A percentile compares a stretch with the other conserved stretches of the same genome.
Conservation (phyloP, 2,113 vertebrate genomes). For the Macroglossus sobrinus region DNA sequence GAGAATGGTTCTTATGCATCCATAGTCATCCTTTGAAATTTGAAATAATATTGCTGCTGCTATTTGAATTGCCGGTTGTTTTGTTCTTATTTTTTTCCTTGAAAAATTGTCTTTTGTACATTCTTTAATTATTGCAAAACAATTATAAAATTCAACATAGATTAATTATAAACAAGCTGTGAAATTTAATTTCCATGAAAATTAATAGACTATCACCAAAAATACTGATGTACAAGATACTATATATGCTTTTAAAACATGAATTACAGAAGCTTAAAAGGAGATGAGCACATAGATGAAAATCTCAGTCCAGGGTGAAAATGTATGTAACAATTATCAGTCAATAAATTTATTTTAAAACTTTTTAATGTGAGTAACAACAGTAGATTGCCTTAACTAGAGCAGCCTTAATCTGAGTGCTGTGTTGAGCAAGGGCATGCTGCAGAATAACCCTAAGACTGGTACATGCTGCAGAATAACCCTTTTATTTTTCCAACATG, state of each 20-base stretch:
- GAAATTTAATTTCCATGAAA: conserved; percentile 16
- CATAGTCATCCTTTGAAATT: neutral
- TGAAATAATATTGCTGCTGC: conserved; percentile 16
- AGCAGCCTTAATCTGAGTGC: neutral
- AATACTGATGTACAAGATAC: neutral
- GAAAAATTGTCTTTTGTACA: neutral
- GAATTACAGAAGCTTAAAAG: neutral
- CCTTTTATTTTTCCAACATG: neutral
- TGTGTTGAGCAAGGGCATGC: neutral
- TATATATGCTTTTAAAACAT: neutral
- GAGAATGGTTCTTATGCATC: neutral
- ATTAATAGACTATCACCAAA: neutral
- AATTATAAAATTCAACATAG: conserved; percentile 5
- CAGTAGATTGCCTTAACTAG: neutral
- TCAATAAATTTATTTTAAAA: conserved; percentile 27
- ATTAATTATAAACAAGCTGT: neutral
- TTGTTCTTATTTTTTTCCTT: neutral
- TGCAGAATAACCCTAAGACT: neutral
- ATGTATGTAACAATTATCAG: neutral
- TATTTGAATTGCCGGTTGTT: neutral
- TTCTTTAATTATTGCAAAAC: conserved; percentile 4
- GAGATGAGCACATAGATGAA: neutral
- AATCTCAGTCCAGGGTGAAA: neutral
- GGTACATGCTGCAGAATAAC: neutral
- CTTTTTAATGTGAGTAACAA: neutral